Conservation (phyloP, 2,797 vertebrate species). For the Danio choprae region DNA sequence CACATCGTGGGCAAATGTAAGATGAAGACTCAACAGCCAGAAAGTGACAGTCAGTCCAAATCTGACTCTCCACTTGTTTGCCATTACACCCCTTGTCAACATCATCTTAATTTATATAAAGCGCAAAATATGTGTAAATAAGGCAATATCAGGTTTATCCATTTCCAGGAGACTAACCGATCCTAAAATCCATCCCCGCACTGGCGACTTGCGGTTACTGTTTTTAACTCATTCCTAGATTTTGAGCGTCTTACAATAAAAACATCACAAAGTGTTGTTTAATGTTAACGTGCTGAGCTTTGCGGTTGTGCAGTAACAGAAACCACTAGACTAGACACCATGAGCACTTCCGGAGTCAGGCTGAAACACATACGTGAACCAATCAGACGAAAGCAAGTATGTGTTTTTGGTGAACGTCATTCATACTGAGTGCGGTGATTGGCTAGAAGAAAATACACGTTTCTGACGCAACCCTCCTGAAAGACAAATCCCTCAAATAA, state of each 20-base stretch:
- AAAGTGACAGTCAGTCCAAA: constrained; percentile 29
- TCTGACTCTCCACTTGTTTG: not conserved
- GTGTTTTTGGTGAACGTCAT: constrained; percentile 13
- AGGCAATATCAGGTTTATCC: not conserved
- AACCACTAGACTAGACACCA: not conserved
- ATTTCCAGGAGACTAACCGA: not conserved
- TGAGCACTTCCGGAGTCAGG: constrained; percentile 14
- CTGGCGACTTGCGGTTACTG: not conserved
- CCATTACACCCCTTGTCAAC: not conserved
- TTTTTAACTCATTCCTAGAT: not conserved
- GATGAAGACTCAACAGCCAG: constrained; percentile 34
- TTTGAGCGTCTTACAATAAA: not conserved
- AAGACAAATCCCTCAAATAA: too few relatives aligned
- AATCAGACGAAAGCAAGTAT: constrained; percentile 11
- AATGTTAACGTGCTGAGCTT: not conserved
- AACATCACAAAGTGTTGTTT: not conserved
- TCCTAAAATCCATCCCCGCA: not conserved
- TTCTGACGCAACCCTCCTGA: not conserved
- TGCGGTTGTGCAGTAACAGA: not conserved
- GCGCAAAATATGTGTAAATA: not conserved
- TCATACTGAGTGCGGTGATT: not conserved
- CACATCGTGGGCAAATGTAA: not conserved
- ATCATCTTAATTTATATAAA: not conserved
- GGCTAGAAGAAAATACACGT: not conserved
- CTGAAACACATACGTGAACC: constrained; percentile 17